These are phyloP conservation scores for Calameuta idolon DNA, from an alignment of 2,888 invertebrate genomes.

Conservation along the genomic window DNA sequence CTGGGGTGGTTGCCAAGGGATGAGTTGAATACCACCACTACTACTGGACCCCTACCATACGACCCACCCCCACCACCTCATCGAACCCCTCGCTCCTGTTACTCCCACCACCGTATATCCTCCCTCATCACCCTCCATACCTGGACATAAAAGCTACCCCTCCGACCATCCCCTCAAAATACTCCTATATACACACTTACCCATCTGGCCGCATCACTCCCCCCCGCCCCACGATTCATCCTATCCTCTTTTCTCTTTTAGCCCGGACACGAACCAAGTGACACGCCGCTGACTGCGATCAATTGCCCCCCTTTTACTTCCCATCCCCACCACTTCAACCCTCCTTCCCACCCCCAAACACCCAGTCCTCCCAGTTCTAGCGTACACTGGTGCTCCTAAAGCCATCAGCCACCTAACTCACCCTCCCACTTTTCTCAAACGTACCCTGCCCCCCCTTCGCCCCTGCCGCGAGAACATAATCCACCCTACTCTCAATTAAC, in stretches of 20 bases:
- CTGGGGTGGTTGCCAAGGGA: not conserved
- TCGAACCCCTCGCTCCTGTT: not conserved
- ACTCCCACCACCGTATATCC: not conserved
- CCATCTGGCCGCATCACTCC: not conserved
- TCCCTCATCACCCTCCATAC: not conserved
- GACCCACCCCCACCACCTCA: slow-evolving; percentile 1
- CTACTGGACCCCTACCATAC: not conserved
- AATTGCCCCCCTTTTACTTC: slow-evolving; percentile 14
- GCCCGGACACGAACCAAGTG: slow-evolving; percentile 17
- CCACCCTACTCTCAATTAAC: not conserved
- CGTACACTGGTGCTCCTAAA: not conserved
- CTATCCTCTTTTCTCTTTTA: not conserved
- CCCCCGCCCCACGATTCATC: not conserved
- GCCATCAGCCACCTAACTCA: not conserved
- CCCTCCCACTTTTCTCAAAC: not conserved
- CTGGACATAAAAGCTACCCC: not conserved
- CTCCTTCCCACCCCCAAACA: not conserved
- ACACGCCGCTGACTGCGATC: slow-evolving; percentile 25
- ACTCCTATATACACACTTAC: not conserved
- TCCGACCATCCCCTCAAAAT: not conserved
- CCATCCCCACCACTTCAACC: not conserved
- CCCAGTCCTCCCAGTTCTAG: not conserved
- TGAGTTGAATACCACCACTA: not conserved
- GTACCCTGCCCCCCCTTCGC: not conserved
- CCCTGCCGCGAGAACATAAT: not conserved